These are phyloP conservation scores for Drosophila nr. fundita DNA, from an alignment of 2,888 invertebrate species.

Conservation along the genomic window DNA sequence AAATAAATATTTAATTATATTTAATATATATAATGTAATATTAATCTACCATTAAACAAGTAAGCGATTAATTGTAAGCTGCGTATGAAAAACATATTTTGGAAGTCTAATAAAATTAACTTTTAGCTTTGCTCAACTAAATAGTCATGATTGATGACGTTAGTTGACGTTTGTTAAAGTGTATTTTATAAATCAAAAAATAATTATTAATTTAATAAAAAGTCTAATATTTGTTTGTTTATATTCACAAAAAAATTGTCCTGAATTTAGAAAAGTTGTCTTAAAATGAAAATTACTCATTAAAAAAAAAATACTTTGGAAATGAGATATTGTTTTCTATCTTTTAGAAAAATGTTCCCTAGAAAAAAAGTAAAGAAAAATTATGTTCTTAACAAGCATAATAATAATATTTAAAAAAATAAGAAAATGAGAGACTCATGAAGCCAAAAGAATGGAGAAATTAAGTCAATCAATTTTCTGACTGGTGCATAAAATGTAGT, in stretches of 20 bases:
- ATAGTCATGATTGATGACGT: fast-evolving
- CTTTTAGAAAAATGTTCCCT: background rate
- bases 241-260: background rate
- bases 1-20: no score
- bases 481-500: no score
- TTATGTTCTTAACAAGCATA: background rate
- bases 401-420: background rate
- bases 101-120: fast-evolving
- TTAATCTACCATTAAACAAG: background rate
- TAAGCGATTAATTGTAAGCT: background rate
- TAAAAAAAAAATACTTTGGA: fast-evolving
- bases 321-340: background rate
- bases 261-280: fast-evolving
- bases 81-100: background rate
- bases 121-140: background rate
- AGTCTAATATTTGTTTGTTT: background rate
- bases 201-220: background rate
- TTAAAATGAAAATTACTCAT: no score
- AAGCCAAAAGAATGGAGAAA: background rate
- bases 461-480: no score
- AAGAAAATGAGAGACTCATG: fast-evolving
- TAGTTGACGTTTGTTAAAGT: fast-evolving
- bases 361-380: background rate
- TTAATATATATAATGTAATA: background rate
- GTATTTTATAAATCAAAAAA: background rate